These are phyloP conservation scores for Mixornis gularis DNA, from an alignment of 2,113 vertebrate genomes.

Conservation along the genomic window DNA sequence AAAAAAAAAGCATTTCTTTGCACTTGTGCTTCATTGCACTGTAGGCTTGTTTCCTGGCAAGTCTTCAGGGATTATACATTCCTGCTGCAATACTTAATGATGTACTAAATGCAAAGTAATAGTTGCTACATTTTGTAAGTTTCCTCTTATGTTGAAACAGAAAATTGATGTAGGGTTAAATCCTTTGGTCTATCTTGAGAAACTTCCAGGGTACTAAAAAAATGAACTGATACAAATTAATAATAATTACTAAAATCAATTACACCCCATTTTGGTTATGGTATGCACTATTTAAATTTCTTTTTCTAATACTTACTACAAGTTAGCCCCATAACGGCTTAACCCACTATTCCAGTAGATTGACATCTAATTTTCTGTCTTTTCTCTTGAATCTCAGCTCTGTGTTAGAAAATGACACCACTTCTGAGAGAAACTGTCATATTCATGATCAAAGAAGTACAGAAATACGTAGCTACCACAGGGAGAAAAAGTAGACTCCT, in stretches of 20 bases:
- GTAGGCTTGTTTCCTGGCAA: slow-evolving; percentile 32
- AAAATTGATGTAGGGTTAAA: background rate
- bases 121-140: background rate
- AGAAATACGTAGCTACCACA: background rate
- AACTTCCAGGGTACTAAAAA: background rate
- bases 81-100: slow-evolving; percentile 14
- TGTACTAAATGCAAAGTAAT: slow-evolving; percentile 3
- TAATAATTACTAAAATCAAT: background rate
- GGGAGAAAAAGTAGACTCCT: background rate
- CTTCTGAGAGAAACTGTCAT: slow-evolving; percentile 19
- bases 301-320: background rate
- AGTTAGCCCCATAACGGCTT: background rate
- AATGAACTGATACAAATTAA: background rate
- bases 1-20: slow-evolving; percentile 30
- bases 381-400: background rate
- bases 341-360: background rate
- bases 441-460: background rate
- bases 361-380: background rate
- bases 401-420: background rate
- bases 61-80: slow-evolving; percentile 20
- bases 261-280: background rate
- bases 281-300: background rate
- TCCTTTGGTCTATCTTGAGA: background rate
- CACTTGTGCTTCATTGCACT: slow-evolving; percentile 36
- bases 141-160: background rate